A percentile compares a stretch with the other conserved stretches of the same genome.
Conservation (phyloP, 2,113 vertebrate species). For the Chaetops frenatus region DNA sequence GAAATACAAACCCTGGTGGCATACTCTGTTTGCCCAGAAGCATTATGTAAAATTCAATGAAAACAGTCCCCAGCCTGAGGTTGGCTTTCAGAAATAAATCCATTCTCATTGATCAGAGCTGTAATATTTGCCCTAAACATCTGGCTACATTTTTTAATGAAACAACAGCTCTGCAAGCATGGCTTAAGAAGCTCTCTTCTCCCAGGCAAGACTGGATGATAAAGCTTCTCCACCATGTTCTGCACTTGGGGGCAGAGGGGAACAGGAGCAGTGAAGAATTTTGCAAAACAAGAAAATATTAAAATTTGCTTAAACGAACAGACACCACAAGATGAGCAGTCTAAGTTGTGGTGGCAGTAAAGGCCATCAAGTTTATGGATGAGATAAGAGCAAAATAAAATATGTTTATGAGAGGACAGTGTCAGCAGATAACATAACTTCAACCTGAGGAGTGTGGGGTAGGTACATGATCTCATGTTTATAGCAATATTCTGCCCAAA, state of each 20-base stretch:
- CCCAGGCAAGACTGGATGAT: background rate
- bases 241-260: accelerated
- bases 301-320: background rate
- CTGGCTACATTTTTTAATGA: background rate
- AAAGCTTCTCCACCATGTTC: background rate
- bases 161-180: background rate
- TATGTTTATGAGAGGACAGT: background rate
- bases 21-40: background rate
- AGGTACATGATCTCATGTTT: background rate
- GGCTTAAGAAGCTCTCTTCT: background rate
- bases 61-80: background rate
- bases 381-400: background rate
- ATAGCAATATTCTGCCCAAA: background rate
- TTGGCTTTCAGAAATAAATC: background rate
- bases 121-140: background rate
- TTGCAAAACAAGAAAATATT: background rate
- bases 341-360: background rate
- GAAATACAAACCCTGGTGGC: background rate
- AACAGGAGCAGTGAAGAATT: background rate
- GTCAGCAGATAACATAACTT: background rate
- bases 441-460: background rate
- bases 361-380: background rate
- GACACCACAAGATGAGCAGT: background rate
- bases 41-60: background rate
- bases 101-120: background rate